Base-by-base conservation (phyloP, 2,888 invertebrate species). In the Pristionchus mayeri region DNA sequence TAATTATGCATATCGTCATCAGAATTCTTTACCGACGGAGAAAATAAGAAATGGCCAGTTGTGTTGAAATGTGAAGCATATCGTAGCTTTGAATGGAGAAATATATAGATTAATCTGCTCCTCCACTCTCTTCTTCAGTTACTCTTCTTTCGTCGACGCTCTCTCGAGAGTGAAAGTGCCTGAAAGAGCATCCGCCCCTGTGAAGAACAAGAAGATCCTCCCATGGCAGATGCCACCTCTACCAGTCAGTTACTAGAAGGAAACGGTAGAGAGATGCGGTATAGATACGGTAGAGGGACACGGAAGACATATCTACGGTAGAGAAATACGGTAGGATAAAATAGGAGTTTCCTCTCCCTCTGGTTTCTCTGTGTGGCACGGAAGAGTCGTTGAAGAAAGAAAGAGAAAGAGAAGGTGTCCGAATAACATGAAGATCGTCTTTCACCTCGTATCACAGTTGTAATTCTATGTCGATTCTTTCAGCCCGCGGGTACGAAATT, bases 201-300 rank as follows among this genome's bases (percentile, higher is more conserved):
- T 21, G 11, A 78, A 78, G 76, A 50, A 78, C 50, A 78, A 78
- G 76, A 78, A 78, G 50, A 48, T 78, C 30, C 50, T 50, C 3
- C 76, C 76, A 78, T 78, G 76, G 76, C 30, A 78, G 13, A 27
- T 78, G 30, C 50, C 50, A 50, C 76, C 76, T 2, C 21, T 78
- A 7, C 76, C 76, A 40, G 76, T 78, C 3, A 30, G 50, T 63
- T n/a, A 11, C 4, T 4, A 54, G 4, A 13, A 13, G 44, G 13
- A n/a, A n/a, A n/a, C n/a, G n/a, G n/a, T n/a, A n/a, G n/a, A n/a
- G n/a, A n/a, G n/a, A n/a, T n/a, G n/a, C n/a, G n/a, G n/a, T n/a
- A n/a, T n/a, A n/a, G n/a, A n/a, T n/a, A n/a, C n/a, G n/a, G n/a
- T n/a, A n/a, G n/a, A n/a, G n/a, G n/a, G n/a, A n/a, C n/a, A n/a